These are phyloP conservation scores for Pristionchus arcanus DNA, from an alignment of 2,888 invertebrate species.

Conservation along the genomic window DNA sequence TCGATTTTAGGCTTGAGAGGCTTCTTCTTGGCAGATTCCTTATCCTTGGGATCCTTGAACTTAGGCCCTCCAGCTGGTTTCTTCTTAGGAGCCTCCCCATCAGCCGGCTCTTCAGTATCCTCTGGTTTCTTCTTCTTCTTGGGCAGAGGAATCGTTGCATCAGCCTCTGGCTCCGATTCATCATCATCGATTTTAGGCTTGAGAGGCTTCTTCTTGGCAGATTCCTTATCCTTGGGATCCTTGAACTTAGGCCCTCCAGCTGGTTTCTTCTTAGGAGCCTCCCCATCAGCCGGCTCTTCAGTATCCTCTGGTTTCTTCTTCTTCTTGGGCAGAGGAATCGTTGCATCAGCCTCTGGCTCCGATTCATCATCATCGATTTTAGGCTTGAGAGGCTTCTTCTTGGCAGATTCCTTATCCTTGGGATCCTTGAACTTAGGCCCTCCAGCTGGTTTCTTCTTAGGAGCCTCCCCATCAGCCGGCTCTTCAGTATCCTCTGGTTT, in stretches of 20 bases:
- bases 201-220: background rate
- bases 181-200: slow-evolving; percentile 44
- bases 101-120: slow-evolving; percentile 27
- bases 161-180: slow-evolving; percentile 49
- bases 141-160: slow-evolving; percentile 7
- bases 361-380: slow-evolving; percentile 49
- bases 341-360: slow-evolving; percentile 49
- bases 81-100: background rate
- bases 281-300: slow-evolving; percentile 35
- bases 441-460: slow-evolving; percentile 41
- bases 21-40: slow-evolving; percentile 8
- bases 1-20: slow-evolving; percentile 27
- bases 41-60: slow-evolving; percentile 50
- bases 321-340: slow-evolving; percentile 29
- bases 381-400: slow-evolving; percentile 28
- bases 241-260: slow-evolving; percentile 50
- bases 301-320: slow-evolving; percentile 19
- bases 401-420: slow-evolving; percentile 23
- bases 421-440: slow-evolving; percentile 52
- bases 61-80: slow-evolving; percentile 38
- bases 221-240: slow-evolving; percentile 23
- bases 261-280: slow-evolving; percentile 15
- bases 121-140: slow-evolving; percentile 46
- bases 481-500: slow-evolving; percentile 38
- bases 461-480: background rate